A percentile compares a stretch with the other conserved stretches of the same genome.
phyloP scores from a whole-genome alignment of 2,797 vertebrate genomes.

The Sebastes diploproa region DNA sequence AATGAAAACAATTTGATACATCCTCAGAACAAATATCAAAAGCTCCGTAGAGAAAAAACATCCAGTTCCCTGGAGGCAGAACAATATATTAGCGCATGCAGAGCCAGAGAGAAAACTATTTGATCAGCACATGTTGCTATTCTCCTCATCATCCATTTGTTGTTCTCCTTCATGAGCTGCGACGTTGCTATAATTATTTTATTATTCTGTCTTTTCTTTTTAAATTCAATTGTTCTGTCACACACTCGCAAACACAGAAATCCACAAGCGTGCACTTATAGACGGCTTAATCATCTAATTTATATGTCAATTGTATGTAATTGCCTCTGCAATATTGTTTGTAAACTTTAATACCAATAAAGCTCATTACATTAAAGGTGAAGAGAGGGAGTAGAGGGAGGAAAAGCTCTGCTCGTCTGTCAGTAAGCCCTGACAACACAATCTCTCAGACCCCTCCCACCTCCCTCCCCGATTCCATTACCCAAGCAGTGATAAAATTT shows the following conservation, averaged over 20 bases:
- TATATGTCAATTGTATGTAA: conserved; percentile 19
- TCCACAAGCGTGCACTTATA: neutral
- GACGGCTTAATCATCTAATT: conserved; percentile 25
- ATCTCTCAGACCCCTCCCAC: conserved; percentile 67
- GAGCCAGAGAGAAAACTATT: neutral
- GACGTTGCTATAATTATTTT: neutral
- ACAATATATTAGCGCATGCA: neutral
- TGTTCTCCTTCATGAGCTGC: neutral
- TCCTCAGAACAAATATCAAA: neutral
- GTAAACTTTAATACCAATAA: conserved; percentile 35
- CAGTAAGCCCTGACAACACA: conserved; percentile 74
- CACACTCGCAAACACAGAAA: neutral
- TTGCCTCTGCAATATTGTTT: conserved; percentile 35
- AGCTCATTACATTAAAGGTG: conserved; percentile 31
- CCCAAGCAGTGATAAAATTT: conserved; percentile 75
- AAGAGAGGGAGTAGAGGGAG: conserved; percentile 1
- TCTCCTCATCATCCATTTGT: neutral
- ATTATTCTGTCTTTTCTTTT: neutral
- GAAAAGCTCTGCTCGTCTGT: conserved; percentile 61
- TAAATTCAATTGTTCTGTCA: neutral
- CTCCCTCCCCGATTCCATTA: conserved; percentile 75
- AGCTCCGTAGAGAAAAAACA: neutral
- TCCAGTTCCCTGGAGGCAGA: neutral
- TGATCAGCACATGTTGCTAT: neutral
- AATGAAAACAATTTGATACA: neutral